A percentile compares a stretch with the other conserved stretches of the same genome.
These are phyloP conservation scores for Drosophila longiperda DNA, from an alignment of 2,888 invertebrate species.

Conservation along the genomic window DNA sequence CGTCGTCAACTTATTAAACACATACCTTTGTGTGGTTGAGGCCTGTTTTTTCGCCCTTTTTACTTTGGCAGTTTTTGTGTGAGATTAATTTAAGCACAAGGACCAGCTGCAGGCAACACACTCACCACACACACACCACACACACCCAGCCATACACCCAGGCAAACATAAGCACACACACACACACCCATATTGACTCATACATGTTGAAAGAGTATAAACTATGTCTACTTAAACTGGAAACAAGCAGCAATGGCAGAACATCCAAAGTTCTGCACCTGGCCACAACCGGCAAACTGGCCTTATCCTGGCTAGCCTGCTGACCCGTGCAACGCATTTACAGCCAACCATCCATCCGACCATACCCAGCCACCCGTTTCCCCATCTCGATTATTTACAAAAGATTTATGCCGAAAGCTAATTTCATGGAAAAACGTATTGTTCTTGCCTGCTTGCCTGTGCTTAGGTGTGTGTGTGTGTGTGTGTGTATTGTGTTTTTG, in stretches of 20 bases:
- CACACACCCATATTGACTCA: conserved; percentile 10
- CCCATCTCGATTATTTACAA: conserved; percentile 63
- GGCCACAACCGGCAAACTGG: conserved; percentile 34
- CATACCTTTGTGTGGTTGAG: conserved; percentile 38
- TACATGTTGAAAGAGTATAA: conserved; percentile 50
- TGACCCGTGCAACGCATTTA: conserved; percentile 37
- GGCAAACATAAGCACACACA: conserved; percentile 2
- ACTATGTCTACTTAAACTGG: conserved; percentile 67
- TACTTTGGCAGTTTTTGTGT: conserved; percentile 73
- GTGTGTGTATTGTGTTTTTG: conserved; percentile 8
- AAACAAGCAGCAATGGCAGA: conserved; percentile 32
- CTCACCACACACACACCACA: conserved; percentile 1
- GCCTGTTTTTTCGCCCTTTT: conserved; percentile 52
- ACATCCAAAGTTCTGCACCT: conserved; percentile 45
- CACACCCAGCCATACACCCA: background rate
- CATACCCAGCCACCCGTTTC: background rate
- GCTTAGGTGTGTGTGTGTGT: conserved; percentile 6
- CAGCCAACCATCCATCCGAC: conserved; percentile 11
- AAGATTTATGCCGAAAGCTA: conserved; percentile 80
- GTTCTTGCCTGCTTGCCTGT: conserved; percentile 43
- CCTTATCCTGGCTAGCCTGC: conserved; percentile 36
- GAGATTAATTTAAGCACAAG: conserved; percentile 69
- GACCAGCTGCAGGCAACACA: conserved; percentile 31
- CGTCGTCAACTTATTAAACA: conserved; percentile 46
- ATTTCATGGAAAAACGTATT: conserved; percentile 81